Base-by-base conservation (phyloP, 2,113 vertebrate genomes). In the Sorex araneus region DNA sequence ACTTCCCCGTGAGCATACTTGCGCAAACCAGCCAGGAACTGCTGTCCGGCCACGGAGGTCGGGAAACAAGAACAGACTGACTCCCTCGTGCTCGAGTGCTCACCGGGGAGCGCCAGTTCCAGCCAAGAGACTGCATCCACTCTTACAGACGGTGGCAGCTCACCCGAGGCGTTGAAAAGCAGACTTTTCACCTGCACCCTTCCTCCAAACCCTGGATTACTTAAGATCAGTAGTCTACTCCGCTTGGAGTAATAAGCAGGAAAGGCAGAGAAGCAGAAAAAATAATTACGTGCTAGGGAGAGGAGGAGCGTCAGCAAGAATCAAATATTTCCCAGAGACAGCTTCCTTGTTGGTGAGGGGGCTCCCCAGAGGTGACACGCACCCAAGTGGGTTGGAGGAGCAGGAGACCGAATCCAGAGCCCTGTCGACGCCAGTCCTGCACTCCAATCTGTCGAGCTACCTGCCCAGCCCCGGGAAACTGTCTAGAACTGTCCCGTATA, bases 181-280 rank as follows among this genome's bases (percentile, higher is more conserved):
- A 79, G 94, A 6, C 71, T 84, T 16, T 94, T 94, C 30, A 94
- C 66, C 75, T 84, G 45, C 43, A 90, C 34, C 71, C n/a, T 83
- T 89, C 19, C 27, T 23, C 27, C 9, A 1, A 85, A 94, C 90
- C 13, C 6, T 43, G 57, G 40, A 40, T n/a, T 93, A 32, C 34
- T 7, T 78, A 94, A 74, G n/a, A 94, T 71, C 13, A 90, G 43
- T 60, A 69, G 91, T 86, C 85, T 93, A 30, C 13, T 78, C 57
- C 57, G 28, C 32, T 81, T 82, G 32, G 84, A 50, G 3, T 13
- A 89, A 34, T 13, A 89, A 34, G 45, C 16, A 88, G 45, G 18
- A 77, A 77, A 84, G 93, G 32, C 50, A 89, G 54, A 67, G 64
- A 7, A 70, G 8, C 27, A 86, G 60, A 34, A 92, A 91, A 87